These are phyloP conservation scores for Achlya flavicornis DNA, from an alignment of 2,888 invertebrate genomes.

Conservation along the genomic window DNA sequence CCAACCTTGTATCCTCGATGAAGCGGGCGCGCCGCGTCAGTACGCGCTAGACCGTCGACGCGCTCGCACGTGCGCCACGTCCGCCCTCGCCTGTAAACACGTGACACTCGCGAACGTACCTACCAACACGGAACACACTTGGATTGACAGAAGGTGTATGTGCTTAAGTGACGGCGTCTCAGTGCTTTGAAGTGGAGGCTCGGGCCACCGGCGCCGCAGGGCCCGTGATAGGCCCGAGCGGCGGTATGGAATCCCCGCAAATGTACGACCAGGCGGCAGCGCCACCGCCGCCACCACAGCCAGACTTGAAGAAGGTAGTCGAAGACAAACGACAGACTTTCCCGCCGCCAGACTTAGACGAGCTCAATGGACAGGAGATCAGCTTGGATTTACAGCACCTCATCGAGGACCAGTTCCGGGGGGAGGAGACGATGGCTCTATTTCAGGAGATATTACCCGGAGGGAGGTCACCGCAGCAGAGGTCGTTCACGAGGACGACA, in stretches of 20 bases:
- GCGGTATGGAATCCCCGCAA: conserved; percentile 92
- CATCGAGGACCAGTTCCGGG: conserved; percentile 96
- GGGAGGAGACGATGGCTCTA: conserved; percentile 88
- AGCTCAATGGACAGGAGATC: conserved; percentile 96
- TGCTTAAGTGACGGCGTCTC: conserved; percentile 73
- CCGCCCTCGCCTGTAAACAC: conserved; percentile 35
- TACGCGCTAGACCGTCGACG: conserved; percentile 67
- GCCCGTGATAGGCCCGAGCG: conserved; percentile 75
- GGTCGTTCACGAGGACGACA: conserved; percentile 86
- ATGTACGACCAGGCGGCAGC: conserved; percentile 91
- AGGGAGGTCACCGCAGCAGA: conserved; percentile 75
- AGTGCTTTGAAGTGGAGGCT: conserved; percentile 82
- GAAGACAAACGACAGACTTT: conserved; percentile 89
- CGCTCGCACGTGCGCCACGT: conserved; percentile 58
- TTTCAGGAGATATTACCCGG: conserved; percentile 92
- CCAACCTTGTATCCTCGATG: conserved; percentile 60
- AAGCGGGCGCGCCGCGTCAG: conserved; percentile 59
- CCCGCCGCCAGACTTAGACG: conserved; percentile 92
- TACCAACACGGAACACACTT: conserved; percentile 31
- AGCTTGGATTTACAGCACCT: conserved; percentile 95
- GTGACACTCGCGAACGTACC: conserved; percentile 32
- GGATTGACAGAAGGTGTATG: conserved; percentile 65
- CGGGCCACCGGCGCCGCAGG: conserved; percentile 76
- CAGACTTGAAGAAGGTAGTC: conserved; percentile 82
- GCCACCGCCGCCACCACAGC: conserved; percentile 86